A percentile compares a stretch with the other conserved stretches of the same genome.
phyloP scores from a whole-genome alignment of 64 coral and sea anemone genomes.

The Montipora foliosa region DNA sequence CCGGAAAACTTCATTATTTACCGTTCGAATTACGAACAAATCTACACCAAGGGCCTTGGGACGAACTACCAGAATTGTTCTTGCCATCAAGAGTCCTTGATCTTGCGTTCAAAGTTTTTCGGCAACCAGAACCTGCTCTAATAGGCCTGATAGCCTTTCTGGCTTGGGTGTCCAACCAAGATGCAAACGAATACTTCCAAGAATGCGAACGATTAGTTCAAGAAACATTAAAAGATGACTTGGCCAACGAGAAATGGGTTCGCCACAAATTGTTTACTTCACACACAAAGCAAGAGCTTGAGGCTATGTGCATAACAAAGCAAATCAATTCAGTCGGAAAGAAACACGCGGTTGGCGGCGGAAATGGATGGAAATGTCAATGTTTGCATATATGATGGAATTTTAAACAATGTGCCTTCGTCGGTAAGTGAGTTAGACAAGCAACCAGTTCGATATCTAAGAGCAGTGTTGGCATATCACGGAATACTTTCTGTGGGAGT shows the following conservation, averaged over 20 bases:
- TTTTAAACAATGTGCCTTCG: neutral
- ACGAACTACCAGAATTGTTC: conserved; percentile 29
- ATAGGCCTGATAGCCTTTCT: conserved; percentile 28
- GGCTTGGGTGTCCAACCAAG: conserved; percentile 22
- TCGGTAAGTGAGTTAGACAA: neutral
- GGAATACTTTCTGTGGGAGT: neutral
- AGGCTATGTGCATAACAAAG: neutral
- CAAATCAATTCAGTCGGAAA: neutral
- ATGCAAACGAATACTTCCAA: conserved; percentile 35
- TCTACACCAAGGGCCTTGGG: conserved; percentile 29
- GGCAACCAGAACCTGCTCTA: neutral
- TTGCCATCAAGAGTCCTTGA: conserved; percentile 55
- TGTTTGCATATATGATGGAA: conserved; percentile 33
- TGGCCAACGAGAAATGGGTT: conserved; percentile 8
- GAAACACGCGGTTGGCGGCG: conserved; percentile 5
- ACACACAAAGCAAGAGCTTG: neutral
- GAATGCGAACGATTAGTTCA: conserved; percentile 32
- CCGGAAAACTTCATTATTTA: conserved; percentile 25
- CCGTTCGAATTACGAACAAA: neutral
- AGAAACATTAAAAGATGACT: conserved; percentile 25
- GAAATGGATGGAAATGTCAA: too few species aligned
- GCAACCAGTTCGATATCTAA: neutral
- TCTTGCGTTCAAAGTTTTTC: conserved; percentile 27
- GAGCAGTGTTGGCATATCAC: conserved; percentile 12
- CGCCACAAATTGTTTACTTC: too few species aligned